Conservation (phyloP, 2,113 vertebrate genomes). For the Saccopteryx leptura region DNA sequence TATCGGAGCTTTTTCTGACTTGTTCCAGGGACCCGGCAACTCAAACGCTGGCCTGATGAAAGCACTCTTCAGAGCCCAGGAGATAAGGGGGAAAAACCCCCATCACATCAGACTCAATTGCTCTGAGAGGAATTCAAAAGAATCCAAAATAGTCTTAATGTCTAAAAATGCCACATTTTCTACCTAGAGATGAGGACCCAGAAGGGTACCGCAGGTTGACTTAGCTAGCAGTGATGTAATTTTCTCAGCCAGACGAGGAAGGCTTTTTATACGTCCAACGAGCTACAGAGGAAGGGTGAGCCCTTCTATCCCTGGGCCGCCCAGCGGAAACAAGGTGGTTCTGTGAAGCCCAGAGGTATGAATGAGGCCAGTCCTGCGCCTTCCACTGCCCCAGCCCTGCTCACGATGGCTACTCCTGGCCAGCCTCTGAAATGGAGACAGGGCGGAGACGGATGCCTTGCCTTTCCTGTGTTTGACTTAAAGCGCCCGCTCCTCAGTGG, state of each 20-base stretch:
- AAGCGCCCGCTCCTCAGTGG: background rate
- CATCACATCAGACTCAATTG: conserved; percentile 63
- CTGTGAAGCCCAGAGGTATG: background rate
- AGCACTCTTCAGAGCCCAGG: conserved; percentile 55
- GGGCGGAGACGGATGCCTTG: background rate
- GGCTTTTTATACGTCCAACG: conserved; percentile 62
- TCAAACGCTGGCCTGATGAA: conserved; percentile 66
- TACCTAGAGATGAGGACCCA: background rate
- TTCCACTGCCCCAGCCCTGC: background rate
- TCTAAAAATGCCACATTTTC: conserved; percentile 73
- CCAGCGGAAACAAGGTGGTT: conserved; percentile 5
- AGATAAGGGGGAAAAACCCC: conserved; percentile 46
- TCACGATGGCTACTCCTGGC: background rate
- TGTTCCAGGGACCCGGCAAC: conserved; percentile 67
- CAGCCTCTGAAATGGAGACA: conserved; percentile 7
- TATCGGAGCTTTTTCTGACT: conserved; percentile 74
- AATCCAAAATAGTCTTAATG: conserved; percentile 66
- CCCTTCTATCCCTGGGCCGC: background rate
- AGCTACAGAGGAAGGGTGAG: conserved; percentile 46
- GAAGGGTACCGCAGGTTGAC: conserved; percentile 63
- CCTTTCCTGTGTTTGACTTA: background rate
- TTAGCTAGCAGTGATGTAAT: conserved; percentile 59
- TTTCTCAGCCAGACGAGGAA: conserved; percentile 66
- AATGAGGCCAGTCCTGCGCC: background rate
- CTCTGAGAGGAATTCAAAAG: conserved; percentile 73